Evolutionary conservation across 2,888 invertebrate genomes (phyloP), one percentile per base, ranked within the genome.

Genomic region (Adela reaumurella): DNA sequence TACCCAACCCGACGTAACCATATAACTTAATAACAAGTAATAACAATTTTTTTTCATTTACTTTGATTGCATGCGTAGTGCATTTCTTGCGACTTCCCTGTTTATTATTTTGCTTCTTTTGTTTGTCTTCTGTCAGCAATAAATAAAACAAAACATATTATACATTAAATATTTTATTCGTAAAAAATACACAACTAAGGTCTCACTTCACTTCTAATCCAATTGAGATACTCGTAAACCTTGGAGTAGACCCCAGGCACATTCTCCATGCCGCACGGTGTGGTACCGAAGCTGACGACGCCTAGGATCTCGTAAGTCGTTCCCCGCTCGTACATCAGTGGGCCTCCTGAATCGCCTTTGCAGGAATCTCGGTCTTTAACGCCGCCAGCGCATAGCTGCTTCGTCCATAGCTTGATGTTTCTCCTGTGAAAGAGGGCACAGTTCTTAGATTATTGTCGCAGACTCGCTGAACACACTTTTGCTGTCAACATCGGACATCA

Each of bases 201-300:
- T 45, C 52, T 57, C 3, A 67, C 62, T n/a, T 72, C 70, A 42
- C 58, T 64, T 16, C 68, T 58, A 46, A 87, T 84, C 87, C 87
- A 88, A 0, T 73, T 65, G 19, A 79, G 60, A 57, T 83, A 87
- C 44, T 80, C 68, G 24, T 65, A 60, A 0, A 86, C 83, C 55
- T 79, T 80, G 0, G 85, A 85, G 58, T 87, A 87, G 3, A 87
- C 83, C 0, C 84, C 86, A 0, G 87, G 86, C 64, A 83, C 78
- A 28, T 79, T 73, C 17, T 67, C 63, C 59, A 74, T 72, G 0
- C 86, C 87, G 57, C 87, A 87, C 0, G 80, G 80, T 0, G 74
- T 70, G 0, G 84, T 83, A 1, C 87, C 87, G 55, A 83, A 86
- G 11, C 86, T 87, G 14, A 86, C 85, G 2, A 87, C 64, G 0